Evolutionary conservation across 2,113 vertebrate genomes (phyloP).

Genomic region (Thunnus thynnus): DNA sequence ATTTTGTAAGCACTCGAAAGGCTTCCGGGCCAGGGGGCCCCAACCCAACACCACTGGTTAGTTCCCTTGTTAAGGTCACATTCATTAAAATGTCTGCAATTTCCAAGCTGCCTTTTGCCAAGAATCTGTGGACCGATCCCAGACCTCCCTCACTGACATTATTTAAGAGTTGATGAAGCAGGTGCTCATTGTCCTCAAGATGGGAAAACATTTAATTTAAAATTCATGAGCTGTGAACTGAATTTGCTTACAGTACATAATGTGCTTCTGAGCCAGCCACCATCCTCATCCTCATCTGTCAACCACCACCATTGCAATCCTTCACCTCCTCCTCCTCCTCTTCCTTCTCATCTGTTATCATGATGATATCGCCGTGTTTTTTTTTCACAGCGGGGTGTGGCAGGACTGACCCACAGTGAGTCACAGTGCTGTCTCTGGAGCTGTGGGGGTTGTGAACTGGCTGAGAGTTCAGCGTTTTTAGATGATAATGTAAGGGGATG

Average conservation of each 20-base stretch:
- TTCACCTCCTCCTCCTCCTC: slow-evolving; percentile 6
- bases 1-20: slow-evolving; percentile 12
- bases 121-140: neutral
- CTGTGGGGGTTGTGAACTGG: slow-evolving; percentile 17
- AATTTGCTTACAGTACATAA: slow-evolving; percentile 13
- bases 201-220: slow-evolving; percentile 2
- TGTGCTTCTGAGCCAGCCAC: neutral
- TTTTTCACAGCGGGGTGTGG: slow-evolving; percentile 48
- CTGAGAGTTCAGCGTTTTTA: slow-evolving; percentile 15
- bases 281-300: slow-evolving; percentile 13
- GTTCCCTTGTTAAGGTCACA: slow-evolving; percentile 2
- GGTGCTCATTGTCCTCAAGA: slow-evolving; percentile 2
- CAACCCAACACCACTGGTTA: slow-evolving; percentile 2
- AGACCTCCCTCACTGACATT: slow-evolving; percentile 4
- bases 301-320: neutral
- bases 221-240: slow-evolving; percentile 26
- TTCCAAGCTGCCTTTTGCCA: slow-evolving; percentile 7
- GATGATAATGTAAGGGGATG: slow-evolving; percentile 42
- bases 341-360: slow-evolving; percentile 31
- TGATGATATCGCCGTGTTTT: slow-evolving; percentile 32
- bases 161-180: slow-evolving; percentile 32
- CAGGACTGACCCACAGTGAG: slow-evolving; percentile 49
- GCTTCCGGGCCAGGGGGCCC: neutral
- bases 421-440: slow-evolving; percentile 50
- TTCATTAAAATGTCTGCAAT: neutral